Conservation (phyloP, 2,113 vertebrate species). For the Asarcornis scutulata region DNA sequence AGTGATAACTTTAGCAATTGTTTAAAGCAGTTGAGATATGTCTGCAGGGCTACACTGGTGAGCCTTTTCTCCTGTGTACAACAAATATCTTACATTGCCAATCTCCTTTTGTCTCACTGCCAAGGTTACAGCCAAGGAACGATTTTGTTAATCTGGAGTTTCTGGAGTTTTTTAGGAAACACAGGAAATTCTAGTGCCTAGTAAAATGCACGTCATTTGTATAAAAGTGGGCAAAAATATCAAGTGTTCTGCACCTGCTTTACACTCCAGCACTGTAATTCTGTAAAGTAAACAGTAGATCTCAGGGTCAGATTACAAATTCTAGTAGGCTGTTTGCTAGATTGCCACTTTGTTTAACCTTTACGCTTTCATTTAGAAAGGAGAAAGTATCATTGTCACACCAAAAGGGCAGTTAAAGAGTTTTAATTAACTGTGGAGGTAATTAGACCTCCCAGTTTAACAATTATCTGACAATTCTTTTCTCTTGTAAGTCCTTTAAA, state of each 20-base stretch:
- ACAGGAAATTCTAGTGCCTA: slow-evolving; percentile 38
- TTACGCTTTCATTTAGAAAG: slow-evolving; percentile 63
- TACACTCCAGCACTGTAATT: slow-evolving; percentile 52
- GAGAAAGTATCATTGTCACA: slow-evolving; percentile 52
- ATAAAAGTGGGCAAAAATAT: slow-evolving; percentile 47
- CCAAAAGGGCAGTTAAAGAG: slow-evolving; percentile 61
- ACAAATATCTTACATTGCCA: slow-evolving; percentile 31
- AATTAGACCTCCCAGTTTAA: slow-evolving; percentile 66
- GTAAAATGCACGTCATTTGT: slow-evolving; percentile 50
- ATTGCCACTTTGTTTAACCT: slow-evolving; percentile 56
- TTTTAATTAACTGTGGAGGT: slow-evolving; percentile 67
- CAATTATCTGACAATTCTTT: slow-evolving; percentile 53
- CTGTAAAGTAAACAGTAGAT: slow-evolving; percentile 70
- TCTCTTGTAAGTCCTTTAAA: slow-evolving; percentile 46
- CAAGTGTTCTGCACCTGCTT: slow-evolving; percentile 64
- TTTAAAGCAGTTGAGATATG: neutral
- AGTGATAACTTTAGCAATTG: neutral
- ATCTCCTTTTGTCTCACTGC: slow-evolving; percentile 54
- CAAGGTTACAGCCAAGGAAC: slow-evolving; percentile 62
- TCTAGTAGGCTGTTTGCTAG: slow-evolving; percentile 56
- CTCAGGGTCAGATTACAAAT: slow-evolving; percentile 66
- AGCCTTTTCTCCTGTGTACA: neutral
- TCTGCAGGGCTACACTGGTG: neutral
- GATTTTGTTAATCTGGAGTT: slow-evolving; percentile 46
- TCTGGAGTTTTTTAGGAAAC: slow-evolving; percentile 60